Conservation (phyloP, 2,113 vertebrate genomes). For the Rynchops niger region DNA sequence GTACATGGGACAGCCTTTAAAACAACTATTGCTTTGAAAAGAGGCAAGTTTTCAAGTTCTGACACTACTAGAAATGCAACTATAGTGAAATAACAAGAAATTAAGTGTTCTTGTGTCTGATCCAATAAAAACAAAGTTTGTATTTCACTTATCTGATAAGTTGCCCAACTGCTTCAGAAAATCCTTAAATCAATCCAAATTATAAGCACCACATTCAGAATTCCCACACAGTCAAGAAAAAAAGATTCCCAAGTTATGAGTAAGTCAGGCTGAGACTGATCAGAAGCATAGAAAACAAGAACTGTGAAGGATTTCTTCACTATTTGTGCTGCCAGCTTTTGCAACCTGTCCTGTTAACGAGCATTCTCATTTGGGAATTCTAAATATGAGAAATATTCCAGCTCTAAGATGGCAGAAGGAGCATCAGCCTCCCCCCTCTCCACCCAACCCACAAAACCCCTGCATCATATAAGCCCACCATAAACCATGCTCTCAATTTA, state of each 20-base stretch:
- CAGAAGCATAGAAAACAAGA: neutral
- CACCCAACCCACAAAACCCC: neutral
- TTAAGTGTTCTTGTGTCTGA: neutral
- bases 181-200: neutral
- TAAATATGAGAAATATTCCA: neutral
- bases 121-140: neutral
- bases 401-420: neutral
- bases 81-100: neutral
- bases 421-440: neutral
- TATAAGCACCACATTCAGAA: neutral
- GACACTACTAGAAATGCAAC: neutral
- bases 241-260: neutral
- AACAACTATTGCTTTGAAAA: neutral
- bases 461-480: neutral
- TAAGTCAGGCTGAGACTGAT: neutral
- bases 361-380: neutral
- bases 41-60: neutral
- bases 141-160: neutral
- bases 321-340: neutral
- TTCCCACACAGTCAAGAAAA: neutral
- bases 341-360: neutral
- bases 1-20: neutral
- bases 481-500: neutral
- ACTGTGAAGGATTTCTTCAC: neutral
- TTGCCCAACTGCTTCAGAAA: neutral